phyloP scores from a whole-genome alignment of 23 tunicate species.

The Oikopleura dioica region DNA sequence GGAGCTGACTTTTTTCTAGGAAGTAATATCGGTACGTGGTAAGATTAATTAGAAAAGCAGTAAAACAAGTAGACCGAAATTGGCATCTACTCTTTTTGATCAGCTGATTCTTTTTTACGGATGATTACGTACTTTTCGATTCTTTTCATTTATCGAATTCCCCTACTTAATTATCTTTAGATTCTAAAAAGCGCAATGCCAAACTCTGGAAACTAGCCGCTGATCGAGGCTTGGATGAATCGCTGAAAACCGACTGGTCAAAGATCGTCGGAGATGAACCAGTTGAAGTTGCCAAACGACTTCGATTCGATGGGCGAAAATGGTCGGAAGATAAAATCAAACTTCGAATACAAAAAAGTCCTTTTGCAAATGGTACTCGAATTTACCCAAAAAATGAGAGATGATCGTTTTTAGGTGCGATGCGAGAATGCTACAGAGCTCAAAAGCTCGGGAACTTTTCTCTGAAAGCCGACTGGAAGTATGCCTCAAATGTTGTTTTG shows the following conservation, averaged over 20 bases:
- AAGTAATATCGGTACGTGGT: neutral
- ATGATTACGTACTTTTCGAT: too few relatives aligned
- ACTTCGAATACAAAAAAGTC: slow-evolving; percentile 35
- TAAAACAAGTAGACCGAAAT: too few relatives aligned
- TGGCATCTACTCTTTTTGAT: too few relatives aligned
- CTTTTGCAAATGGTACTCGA: neutral
- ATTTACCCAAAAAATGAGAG: neutral
- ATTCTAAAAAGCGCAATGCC: neutral
- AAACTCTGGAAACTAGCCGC: neutral
- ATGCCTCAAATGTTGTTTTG: slow-evolving; percentile 53
- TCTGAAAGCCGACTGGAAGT: slow-evolving; percentile 30
- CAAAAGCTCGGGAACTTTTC: slow-evolving; percentile 54
- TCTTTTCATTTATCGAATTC: too few relatives aligned
- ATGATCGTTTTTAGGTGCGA: too few relatives aligned
- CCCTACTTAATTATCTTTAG: too few relatives aligned
- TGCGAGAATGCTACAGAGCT: slow-evolving; percentile 97
- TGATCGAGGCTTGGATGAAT: neutral
- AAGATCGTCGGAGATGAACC: neutral
- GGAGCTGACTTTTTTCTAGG: neutral
- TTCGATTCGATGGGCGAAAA: slow-evolving; percentile 9
- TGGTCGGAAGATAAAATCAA: slow-evolving; percentile 89
- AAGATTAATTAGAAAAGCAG: too few relatives aligned
- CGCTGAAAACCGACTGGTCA: neutral
- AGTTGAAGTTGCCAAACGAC: neutral
- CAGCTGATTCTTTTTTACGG: too few relatives aligned